A percentile compares a stretch with the other conserved stretches of the same genome.
These are phyloP conservation scores for Lutraria rhynchaena DNA, from an alignment of 1,140 invertebrate species.

Conservation along the genomic window DNA sequence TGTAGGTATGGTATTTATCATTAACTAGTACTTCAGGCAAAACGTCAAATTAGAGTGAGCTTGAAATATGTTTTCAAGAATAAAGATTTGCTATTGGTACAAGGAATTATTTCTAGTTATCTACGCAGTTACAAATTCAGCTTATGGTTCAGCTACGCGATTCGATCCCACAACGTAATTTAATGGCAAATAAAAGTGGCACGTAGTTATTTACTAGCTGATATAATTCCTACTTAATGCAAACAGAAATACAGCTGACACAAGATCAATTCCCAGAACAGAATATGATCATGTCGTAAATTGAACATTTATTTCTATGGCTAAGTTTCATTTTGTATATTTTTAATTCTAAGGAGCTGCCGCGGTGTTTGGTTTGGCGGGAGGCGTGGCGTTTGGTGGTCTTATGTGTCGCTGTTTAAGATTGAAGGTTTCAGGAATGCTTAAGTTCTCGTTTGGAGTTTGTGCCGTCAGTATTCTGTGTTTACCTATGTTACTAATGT, in stretches of 20 bases:
- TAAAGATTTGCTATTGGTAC: not conserved
- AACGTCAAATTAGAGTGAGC: no score
- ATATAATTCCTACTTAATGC: no score
- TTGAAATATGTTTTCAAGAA: not conserved
- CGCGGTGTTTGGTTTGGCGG: slow-evolving; percentile 16
- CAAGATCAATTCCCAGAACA: no score
- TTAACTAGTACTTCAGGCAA: no score
- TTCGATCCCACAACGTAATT: no score
- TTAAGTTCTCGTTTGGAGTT: not conserved
- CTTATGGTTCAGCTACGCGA: no score
- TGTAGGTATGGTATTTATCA: not conserved
- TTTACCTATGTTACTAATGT: slow-evolving; percentile 6
- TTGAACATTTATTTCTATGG: no score
- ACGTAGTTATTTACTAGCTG: no score
- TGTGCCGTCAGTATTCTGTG: slow-evolving; percentile 17
- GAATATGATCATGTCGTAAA: no score
- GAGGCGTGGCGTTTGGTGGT: slow-evolving; percentile 24
- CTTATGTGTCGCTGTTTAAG: slow-evolving; percentile 21
- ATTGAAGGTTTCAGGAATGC: slow-evolving; percentile 36
- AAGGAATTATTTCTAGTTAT: not conserved
- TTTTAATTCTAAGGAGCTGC: slow-evolving; percentile 15
- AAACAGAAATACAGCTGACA: no score
- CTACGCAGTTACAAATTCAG: no score
- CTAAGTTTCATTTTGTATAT: not conserved
- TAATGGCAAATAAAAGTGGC: no score